phyloP scores from a whole-genome alignment of 2,797 vertebrate species.

The Phrynocephalus forsythii region DNA sequence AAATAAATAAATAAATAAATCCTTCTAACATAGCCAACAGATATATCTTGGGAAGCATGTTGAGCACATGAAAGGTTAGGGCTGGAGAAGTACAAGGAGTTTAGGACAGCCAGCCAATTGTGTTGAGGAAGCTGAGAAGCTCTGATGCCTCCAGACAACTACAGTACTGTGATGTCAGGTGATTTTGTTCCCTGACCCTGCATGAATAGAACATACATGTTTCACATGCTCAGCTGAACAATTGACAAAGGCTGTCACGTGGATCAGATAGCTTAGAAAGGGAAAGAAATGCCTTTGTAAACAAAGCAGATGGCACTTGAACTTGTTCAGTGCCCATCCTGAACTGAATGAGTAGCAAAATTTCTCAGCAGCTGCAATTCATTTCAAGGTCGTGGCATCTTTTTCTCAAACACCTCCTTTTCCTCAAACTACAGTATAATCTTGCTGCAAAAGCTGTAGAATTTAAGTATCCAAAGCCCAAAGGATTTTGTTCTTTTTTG shows the following conservation, averaged over 20 bases:
- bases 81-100: constrained; percentile 58
- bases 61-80: constrained; percentile 68
- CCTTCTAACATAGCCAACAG: constrained; percentile 23
- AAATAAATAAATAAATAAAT: constrained; percentile 22
- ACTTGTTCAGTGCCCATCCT: constrained; percentile 24
- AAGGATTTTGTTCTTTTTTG: neutral
- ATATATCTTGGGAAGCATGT: constrained; percentile 64
- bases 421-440: too few species aligned
- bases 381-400: constrained; percentile 69
- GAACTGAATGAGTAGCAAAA: constrained; percentile 19
- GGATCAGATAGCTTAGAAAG: constrained; percentile 55
- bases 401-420: constrained; percentile 36
- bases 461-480: constrained; percentile 16
- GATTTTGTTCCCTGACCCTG: constrained; percentile 33
- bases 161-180: constrained; percentile 44
- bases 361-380: constrained; percentile 63
- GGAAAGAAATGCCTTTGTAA: neutral
- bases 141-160: constrained; percentile 50
- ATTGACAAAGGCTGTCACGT: constrained; percentile 54
- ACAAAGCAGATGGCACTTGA: constrained; percentile 14
- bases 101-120: constrained; percentile 53
- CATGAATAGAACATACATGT: constrained; percentile 40
- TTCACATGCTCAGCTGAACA: constrained; percentile 32
- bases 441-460: constrained; percentile 16
- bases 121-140: constrained; percentile 42